phyloP scores from a whole-genome alignment of 1,140 invertebrate species.

The Adelges cooleyi region DNA sequence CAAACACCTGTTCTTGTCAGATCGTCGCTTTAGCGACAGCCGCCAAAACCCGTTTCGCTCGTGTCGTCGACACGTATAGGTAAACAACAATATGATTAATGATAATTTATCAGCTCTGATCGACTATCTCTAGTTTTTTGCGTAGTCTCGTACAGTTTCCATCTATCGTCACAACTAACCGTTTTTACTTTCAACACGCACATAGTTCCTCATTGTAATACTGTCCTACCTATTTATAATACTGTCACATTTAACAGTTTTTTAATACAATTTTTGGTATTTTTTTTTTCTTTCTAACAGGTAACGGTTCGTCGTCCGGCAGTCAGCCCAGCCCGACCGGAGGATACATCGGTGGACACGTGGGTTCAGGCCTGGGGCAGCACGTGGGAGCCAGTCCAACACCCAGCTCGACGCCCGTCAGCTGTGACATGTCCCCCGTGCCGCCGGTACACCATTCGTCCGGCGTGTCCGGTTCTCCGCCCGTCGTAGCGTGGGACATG shows the following conservation, averaged over 20 bases:
- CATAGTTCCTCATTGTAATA: too few relatives aligned
- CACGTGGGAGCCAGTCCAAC: constrained; percentile 32
- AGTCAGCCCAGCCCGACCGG: constrained; percentile 35
- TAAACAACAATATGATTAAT: too few relatives aligned
- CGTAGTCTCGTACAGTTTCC: too few relatives aligned
- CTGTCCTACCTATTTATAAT: too few relatives aligned
- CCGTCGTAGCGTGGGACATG: constrained; percentile 56
- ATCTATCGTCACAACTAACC: too few relatives aligned
- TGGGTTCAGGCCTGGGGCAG: constrained; percentile 4
- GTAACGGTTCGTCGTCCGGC: constrained; percentile 35
- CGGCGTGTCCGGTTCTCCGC: constrained; percentile 45
- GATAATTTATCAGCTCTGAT: background rate
- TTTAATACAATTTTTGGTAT: background rate
- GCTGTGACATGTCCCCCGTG: constrained; percentile 45
- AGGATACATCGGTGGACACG: constrained; percentile 7
- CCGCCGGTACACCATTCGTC: constrained; percentile 45
- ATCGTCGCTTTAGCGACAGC: too few relatives aligned
- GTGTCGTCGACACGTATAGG: too few relatives aligned
- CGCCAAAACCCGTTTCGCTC: too few relatives aligned
- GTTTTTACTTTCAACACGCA: too few relatives aligned
- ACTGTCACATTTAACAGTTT: too few relatives aligned
- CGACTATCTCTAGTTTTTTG: too few relatives aligned
- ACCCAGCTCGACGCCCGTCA: constrained; percentile 45
- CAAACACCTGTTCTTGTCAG: too few relatives aligned
- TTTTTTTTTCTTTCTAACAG: constrained; percentile 28